phyloP scores from a whole-genome alignment of 2,888 invertebrate species.

The Dioctria rufipes region DNA sequence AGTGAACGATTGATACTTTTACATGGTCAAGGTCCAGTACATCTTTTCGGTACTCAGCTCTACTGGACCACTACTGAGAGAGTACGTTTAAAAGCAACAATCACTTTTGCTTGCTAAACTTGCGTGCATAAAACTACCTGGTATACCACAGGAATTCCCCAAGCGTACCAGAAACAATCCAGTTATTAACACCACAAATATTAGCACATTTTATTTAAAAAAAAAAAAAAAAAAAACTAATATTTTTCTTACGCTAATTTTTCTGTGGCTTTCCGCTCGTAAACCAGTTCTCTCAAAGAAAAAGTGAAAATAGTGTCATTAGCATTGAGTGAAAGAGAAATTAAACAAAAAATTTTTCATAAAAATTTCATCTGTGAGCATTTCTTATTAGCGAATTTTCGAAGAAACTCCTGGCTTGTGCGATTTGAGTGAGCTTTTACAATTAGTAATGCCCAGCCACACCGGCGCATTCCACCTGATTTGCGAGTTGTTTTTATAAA shows the following conservation, averaged over 20 bases:
- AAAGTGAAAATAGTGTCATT: constrained; percentile 58
- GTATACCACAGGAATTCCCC: background rate
- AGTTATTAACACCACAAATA: background rate
- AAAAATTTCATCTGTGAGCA: constrained; percentile 22
- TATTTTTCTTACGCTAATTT: background rate
- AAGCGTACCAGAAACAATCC: background rate
- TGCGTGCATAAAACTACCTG: background rate
- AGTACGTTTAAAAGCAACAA: constrained; percentile 14
- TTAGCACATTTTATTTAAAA: background rate
- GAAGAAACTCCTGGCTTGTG: background rate
- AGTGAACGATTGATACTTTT: constrained; percentile 29
- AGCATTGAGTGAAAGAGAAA: constrained; percentile 57
- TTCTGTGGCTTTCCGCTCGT: constrained; percentile 16
- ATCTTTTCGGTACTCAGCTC: constrained; percentile 23
- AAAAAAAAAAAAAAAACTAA: background rate
- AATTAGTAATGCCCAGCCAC: too few relatives aligned
- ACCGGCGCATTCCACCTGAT: background rate
- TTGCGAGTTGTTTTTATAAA: background rate
- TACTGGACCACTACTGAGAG: constrained; percentile 13
- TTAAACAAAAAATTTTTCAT: constrained; percentile 40
- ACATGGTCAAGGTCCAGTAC: constrained; percentile 37
- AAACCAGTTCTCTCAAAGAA: constrained; percentile 50
- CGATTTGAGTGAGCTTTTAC: constrained; percentile 11
- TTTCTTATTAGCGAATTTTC: constrained; percentile 32
- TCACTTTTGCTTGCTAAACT: background rate